A percentile compares a stretch with the other conserved stretches of the same genome.
phyloP scores from a whole-genome alignment of 2,888 invertebrate genomes.

The Criorhina ranunculi region DNA sequence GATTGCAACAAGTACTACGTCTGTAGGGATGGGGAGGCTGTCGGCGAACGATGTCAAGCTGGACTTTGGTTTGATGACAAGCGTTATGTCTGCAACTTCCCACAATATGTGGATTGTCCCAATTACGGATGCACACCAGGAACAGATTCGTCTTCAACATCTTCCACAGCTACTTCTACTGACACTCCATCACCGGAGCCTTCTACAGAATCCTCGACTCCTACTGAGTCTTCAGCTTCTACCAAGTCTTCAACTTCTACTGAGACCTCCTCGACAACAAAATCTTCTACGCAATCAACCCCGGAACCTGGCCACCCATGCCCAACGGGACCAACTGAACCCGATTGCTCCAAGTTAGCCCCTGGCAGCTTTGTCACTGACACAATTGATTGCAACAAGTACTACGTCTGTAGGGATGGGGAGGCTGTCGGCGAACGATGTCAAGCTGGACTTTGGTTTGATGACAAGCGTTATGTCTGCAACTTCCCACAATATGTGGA shows the following conservation, averaged over 20 bases:
- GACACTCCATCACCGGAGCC: too few species aligned
- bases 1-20: conserved; percentile 40
- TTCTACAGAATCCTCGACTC: too few species aligned
- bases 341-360: not conserved
- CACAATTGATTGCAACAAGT: conserved; percentile 27
- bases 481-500: not conserved
- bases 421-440: not conserved
- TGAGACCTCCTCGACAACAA: too few species aligned
- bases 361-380: conserved; percentile 2
- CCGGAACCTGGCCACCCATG: not conserved
- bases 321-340: conserved; percentile 11
- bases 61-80: conserved; percentile 35
- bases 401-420: conserved; percentile 14
- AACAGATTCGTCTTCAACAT: too few species aligned
- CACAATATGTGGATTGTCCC: conserved; percentile 2
- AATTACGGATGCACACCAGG: not conserved
- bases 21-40: not conserved
- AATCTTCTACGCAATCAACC: too few species aligned
- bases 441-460: conserved; percentile 20
- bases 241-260: too few species aligned
- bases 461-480: conserved; percentile 1
- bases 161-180: too few species aligned
- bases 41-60: not conserved
- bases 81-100: conserved; percentile 4
- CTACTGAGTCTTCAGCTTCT: too few species aligned